Base-by-base conservation (phyloP, 2,797 vertebrate genomes). In the Tangara arthus region DNA sequence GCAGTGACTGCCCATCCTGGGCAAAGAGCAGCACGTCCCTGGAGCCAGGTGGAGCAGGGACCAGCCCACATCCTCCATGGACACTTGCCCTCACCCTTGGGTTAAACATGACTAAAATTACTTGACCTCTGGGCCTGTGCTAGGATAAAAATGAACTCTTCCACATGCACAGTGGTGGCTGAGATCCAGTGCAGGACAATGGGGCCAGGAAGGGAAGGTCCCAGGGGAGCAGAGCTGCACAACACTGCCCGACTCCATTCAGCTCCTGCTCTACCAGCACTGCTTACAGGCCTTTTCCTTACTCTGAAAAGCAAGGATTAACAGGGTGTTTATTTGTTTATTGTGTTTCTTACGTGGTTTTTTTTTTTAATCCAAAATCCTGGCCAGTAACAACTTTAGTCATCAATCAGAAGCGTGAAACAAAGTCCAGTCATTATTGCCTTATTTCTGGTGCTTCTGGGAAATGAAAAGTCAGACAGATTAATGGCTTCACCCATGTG, bases 141-240 rank as follows among this genome's bases (percentile, higher is more conserved):
- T 71, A 41, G 41, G 27, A 44, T 70, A 52, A 37, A 87, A 47
- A 30, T 26, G 21, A 20, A 17, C n/a, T 65, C 57, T 76, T 85
- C 42, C 72, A 61, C 1, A 1, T 76, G 50, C 63, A 63, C 0
- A 0, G 55, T 65, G 24, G 47, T 52, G 39, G 72, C 13, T 86
- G 65, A 78, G 59, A 93, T 92, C 76, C 27, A 12, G 89, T 49
- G 9, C 52, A 39, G 72, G 61, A 93, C 92, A 95, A 88, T 91
- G 86, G 49, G 81, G 46, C 28, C 28, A 61, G 94, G 93, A 93
- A 95, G 63, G 46, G 53, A 87, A 42, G 0, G 9, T 95, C 87
- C 69, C 93, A 26, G 26, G 76, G 80, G 92, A 94, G 59, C 50
- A 49, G 70, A 83, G 49, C 69, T 63, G 71, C 75, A 68, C 71